Conservation (phyloP, 2,113 vertebrate genomes). For the Excalfactoria chinensis region DNA sequence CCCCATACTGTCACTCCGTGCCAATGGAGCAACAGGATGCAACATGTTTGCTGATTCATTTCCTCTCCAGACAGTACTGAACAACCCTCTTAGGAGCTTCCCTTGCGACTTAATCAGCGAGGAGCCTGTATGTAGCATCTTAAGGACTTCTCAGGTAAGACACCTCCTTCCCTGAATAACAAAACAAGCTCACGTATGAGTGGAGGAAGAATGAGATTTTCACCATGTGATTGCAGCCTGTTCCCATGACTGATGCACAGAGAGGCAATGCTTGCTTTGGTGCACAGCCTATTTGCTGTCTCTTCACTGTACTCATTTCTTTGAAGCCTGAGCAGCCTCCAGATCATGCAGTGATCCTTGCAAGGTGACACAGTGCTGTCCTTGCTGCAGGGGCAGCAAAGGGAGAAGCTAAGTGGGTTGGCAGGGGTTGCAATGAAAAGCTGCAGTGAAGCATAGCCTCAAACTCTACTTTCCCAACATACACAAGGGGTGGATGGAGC, state of each 20-base stretch:
- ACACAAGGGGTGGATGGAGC: not conserved
- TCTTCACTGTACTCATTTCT: not conserved
- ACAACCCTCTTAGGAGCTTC: slow-evolving; percentile 16
- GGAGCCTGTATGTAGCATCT: slow-evolving; percentile 37
- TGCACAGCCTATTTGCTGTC: not conserved
- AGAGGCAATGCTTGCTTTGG: not conserved
- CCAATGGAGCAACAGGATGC: not conserved
- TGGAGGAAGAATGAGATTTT: not conserved
- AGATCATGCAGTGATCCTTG: not conserved
- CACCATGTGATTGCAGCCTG: not conserved
- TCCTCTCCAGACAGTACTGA: not conserved
- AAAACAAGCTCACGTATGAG: not conserved
- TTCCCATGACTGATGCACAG: fast-evolving
- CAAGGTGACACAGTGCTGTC: not conserved
- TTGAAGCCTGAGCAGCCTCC: not conserved
- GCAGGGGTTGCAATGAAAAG: not conserved
- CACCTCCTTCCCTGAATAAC: not conserved
- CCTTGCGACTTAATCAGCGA: slow-evolving; percentile 43
- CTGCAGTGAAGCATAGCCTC: not conserved
- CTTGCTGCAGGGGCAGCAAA: not conserved
- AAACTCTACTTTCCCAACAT: not conserved
- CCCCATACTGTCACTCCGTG: fast-evolving
- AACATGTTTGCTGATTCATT: not conserved
- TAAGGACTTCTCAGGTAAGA: slow-evolving; percentile 57
- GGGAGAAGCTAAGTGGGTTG: not conserved